These are phyloP conservation scores for Parnassius glacialis DNA, from an alignment of 2,888 invertebrate species.

Conservation along the genomic window DNA sequence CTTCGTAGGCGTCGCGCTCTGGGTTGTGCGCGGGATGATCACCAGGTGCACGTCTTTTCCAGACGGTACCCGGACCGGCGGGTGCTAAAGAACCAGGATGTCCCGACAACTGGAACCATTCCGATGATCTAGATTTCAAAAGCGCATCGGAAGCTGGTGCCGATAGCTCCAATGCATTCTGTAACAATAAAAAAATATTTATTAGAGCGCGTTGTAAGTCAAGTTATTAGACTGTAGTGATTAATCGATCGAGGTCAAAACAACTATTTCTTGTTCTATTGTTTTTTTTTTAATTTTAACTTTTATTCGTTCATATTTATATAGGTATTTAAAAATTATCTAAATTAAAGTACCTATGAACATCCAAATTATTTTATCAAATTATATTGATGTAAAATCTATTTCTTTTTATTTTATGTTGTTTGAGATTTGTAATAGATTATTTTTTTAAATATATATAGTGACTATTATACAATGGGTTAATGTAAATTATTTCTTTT, in stretches of 20 bases:
- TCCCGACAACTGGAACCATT: constrained; percentile 96
- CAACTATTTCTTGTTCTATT: not conserved
- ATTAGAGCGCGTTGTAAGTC: constrained; percentile 27
- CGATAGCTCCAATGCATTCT: constrained; percentile 95
- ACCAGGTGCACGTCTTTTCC: constrained; percentile 90
- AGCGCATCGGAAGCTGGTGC: constrained; percentile 94
- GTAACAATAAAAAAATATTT: constrained; percentile 59
- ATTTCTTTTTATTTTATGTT: no score
- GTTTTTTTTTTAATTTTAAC: constrained; percentile 4
- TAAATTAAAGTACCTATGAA: no score
- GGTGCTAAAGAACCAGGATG: constrained; percentile 96
- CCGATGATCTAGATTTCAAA: constrained; percentile 84
- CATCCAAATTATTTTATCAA: no score
- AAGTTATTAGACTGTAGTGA: not conserved
- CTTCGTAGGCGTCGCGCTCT: constrained; percentile 89
- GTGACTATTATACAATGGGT: no score
- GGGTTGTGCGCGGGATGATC: constrained; percentile 87
- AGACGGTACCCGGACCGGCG: constrained; percentile 95
- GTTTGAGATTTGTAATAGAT: no score
- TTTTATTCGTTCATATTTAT: not conserved
- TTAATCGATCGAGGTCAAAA: constrained; percentile 10
- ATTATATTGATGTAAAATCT: no score
- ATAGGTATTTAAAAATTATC: not conserved
- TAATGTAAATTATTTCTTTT: not conserved
- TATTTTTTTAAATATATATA: no score